A percentile compares a stretch with the other conserved stretches of the same genome.
These are phyloP conservation scores for Asteroscopus sphinx DNA, from an alignment of 2,888 invertebrate genomes.

Conservation along the genomic window DNA sequence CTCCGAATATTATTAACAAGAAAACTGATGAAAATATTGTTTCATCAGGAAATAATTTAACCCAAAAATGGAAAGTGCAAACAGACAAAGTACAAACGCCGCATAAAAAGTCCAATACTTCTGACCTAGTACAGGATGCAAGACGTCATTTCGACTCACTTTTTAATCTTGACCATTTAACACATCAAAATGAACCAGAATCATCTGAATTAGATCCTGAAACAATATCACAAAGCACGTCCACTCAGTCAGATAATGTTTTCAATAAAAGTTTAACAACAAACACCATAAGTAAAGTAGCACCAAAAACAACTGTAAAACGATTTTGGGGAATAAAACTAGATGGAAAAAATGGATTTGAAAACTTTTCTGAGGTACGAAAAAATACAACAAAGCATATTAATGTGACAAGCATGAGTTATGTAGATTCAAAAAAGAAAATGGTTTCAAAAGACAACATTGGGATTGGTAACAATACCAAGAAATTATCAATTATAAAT, in stretches of 20 bases:
- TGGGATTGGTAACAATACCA: too few relatives aligned
- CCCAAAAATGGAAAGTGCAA: neutral
- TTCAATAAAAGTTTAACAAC: neutral
- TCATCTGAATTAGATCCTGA: neutral
- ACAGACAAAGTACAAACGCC: neutral
- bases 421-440: neutral
- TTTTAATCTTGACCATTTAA: neutral
- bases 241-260: neutral
- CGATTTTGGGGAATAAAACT: conserved; percentile 1
- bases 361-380: neutral
- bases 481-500: neutral
- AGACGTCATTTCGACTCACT: conserved; percentile 7
- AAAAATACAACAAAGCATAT: neutral
- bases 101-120: conserved; percentile 3
- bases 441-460: neutral
- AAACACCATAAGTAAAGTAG: too few relatives aligned
- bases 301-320: neutral
- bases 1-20: neutral
- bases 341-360: neutral
- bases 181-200: neutral
- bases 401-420: neutral
- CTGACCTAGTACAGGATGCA: neutral
- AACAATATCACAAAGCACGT: neutral
- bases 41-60: neutral
- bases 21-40: neutral